Base-by-base conservation (phyloP, 2,888 invertebrate species). In the Thymelicus acteon region DNA sequence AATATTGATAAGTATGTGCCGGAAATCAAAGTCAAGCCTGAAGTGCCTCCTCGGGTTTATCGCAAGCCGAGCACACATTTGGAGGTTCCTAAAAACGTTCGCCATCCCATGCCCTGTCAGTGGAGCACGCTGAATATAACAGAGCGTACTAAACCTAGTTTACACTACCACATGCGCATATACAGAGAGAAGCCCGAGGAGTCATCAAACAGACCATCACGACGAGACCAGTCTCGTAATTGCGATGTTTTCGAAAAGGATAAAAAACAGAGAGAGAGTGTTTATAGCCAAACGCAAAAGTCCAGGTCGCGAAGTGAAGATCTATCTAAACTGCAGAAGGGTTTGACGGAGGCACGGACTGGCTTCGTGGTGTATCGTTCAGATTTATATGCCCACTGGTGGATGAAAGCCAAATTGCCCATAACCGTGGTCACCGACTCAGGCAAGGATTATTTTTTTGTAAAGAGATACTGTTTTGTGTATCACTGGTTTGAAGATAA, bases 301-400 rank as follows among this genome's bases (percentile, higher is more conserved):
- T 83, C 86, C 73, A 87, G 92, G 76, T 92, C 93, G 76, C 89
- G 92, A 66, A 94, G 94, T 78, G 93, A 92, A 79, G 94, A 94
- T 76, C 80, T 92, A 75, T 87, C 91, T 4, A 94, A 94, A 82
- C 76, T 86, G 84, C 91, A 90, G 86, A 90, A 91, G 82, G 86
- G 88, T 77, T 79, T 90, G 75, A 81, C 86, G 66, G 91, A 89
- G 79, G 83, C 86, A 67, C 88, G 90, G 76, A 85, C 89, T 76
- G 93, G 93, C 74, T 93, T 92, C 78, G 88, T 95, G 88, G 94
- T 96, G 83, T 98, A 96, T 90, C 96, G 96, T 73, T 97, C 97
- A 62, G 97, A 97, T 82, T 94, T 98, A 89, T 98, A 98, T 89
- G 97, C 97, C 75, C 98, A 98, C 93, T 98, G 98, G 98, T 98